Evolutionary conservation across 1,140 invertebrate genomes (phyloP), one percentile per base, ranked within the genome.

Genomic region (Lepidurus apus): DNA sequence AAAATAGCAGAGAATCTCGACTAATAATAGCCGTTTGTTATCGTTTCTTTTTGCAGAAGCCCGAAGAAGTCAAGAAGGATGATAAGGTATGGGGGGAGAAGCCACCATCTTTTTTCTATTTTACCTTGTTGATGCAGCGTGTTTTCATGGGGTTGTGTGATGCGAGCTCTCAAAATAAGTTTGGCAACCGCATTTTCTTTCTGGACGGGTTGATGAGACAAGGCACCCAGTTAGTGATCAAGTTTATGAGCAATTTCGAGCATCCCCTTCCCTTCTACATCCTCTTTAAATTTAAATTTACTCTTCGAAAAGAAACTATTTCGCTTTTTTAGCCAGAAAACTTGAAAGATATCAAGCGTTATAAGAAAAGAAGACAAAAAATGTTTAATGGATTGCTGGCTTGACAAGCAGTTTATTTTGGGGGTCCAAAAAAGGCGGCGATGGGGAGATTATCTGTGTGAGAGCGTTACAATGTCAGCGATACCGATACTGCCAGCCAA

Each of bases 121-220:
- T 65, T 65, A 65, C 21, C 53, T 65, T 65, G 53, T 65, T 65
- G 53, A 65, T 13, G 21, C 53, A 21, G 53, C 7, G 53, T 65
- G 53, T 65, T 65, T 65, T 65, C 21, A 65, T 21, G 53, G 53
- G 53, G 53, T 65, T 65, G 21, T 21, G 53, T 65, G 53, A 65
- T 65, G 53, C 53, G 53, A 65, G 53, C 53, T 65, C 53, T 65
- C 53, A 65, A 65, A 65, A 65, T 65, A 65, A 65, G 53, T 65
- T 65, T 65, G 53, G 53, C 53, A 65, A 65, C 53, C 17, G 13
- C 53, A 65, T 65, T 65, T 65, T n/a, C 4, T 65, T 65, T 65
- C 53, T 17, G 53, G 53, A 65, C 53, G 53, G 53, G 53, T 65
- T 65, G 53, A 65, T 65, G 53, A 65, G 53, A 65, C 53, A 65